Base-by-base conservation (phyloP, 2,797 vertebrate genomes). In the Petrocephalus sullivani region DNA sequence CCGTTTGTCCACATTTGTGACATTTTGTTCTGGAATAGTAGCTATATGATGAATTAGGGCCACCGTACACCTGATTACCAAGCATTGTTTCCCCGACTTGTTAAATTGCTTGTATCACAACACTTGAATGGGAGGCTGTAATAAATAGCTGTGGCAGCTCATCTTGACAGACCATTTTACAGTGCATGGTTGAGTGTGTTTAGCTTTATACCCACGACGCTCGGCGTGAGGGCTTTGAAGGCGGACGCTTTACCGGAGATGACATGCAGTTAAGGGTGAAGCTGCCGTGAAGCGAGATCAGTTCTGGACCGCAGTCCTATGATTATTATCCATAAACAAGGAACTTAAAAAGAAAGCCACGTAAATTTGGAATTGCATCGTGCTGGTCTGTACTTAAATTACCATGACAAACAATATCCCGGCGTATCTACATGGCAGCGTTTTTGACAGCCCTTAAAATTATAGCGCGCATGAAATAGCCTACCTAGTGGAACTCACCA, bases 131-230 rank as follows among this genome's bases (percentile, higher is more conserved):
- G 58, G 53, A 67, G 60, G 2, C 87, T 33, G 60, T 61, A 64
- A 83, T 88, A 67, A 85, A 84, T 88, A 58, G 28, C n/a, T 41
- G 57, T 51, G 54, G 53, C 49, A 37, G 41, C 23, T 10, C 23
- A 53, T 56, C 49, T 58, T n/a, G 81, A 88, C 87, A 67, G 58
- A 82, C 82, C 23, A 46, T 51, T 53, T 85, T 85, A 57, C 84
- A 85, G 58, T 41, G 53, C 53, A 57, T n/a, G 84, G 54, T 41
- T 85, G 53, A 33, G 23, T 57, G 84, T 85, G 84, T 85, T 58
- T 85, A 41, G 84, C 56, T 58, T 46, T 85, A 60, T 58, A 37
- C 56, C 84, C 84, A 33, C 54, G 37, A 41, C 37, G 28, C 54
- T 8, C 23, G 23, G 84, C 84, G 53, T 37, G 84, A 58, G 84